phyloP scores from a whole-genome alignment of 2,113 vertebrate genomes.

The Bufo gargarizans region DNA sequence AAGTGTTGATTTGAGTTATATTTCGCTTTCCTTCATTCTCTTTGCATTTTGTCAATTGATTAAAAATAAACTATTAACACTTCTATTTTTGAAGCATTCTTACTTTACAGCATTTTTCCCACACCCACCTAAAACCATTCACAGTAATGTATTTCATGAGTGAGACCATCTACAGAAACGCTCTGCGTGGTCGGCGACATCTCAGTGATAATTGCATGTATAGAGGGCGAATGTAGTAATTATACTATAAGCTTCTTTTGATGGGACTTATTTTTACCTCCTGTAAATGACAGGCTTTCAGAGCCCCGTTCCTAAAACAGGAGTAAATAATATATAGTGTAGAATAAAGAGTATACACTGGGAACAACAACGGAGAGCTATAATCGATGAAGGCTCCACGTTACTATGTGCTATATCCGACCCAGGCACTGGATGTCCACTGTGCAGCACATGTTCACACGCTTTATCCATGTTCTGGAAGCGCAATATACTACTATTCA shows the following conservation, averaged over 20 bases:
- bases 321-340: background rate
- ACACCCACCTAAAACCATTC: no score
- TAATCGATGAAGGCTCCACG: background rate
- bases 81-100: no score
- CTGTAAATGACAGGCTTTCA: conserved; percentile 4
- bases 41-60: no score
- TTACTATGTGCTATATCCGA: background rate
- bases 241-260: background rate
- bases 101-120: no score
- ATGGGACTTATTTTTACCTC: conserved; percentile 29
- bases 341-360: background rate
- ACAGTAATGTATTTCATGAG: background rate
- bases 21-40: no score
- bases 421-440: background rate
- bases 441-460: no score
- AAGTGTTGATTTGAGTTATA: no score
- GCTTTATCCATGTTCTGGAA: background rate
- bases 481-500: background rate
- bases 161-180: background rate
- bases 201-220: conserved; percentile 2
- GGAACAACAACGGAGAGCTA: background rate
- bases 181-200: background rate
- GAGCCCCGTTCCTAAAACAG: background rate
- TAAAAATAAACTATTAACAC: no score
- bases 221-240: background rate